Evolutionary conservation across 1,140 invertebrate species (phyloP).

Genomic region (Papilio machaon): DNA sequence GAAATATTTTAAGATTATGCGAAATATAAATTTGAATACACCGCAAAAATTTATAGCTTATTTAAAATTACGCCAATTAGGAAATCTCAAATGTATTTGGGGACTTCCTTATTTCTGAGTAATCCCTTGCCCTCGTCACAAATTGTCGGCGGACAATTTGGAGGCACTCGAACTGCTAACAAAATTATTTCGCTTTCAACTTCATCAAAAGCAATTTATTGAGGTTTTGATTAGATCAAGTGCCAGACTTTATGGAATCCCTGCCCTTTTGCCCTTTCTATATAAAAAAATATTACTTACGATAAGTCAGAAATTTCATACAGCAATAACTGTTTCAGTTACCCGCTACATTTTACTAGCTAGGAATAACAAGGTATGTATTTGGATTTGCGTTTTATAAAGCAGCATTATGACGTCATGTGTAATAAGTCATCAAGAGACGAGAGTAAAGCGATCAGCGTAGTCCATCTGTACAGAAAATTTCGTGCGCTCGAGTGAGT

Average conservation of each 20-base stretch:
- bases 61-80: conserved; percentile 15
- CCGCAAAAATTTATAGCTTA: not conserved
- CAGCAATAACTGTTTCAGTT: not conserved
- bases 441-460: not conserved
- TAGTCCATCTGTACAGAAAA: not conserved
- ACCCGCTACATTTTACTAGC: not conserved
- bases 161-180: not conserved
- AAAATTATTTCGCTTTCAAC: conserved; percentile 11
- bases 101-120: conserved; percentile 11
- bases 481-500: conserved; percentile 14
- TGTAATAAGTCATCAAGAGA: not conserved
- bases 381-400: not conserved
- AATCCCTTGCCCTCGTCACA: not conserved
- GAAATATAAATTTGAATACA: not conserved
- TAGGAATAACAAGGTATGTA: no score
- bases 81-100: conserved; percentile 2
- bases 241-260: not conserved
- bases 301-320: not conserved
- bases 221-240: not conserved
- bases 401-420: not conserved
- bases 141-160: not conserved
- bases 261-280: not conserved
- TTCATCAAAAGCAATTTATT: conserved; percentile 8
- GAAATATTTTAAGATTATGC: not conserved
- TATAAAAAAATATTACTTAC: not conserved